phyloP scores from a whole-genome alignment of 1,140 invertebrate genomes.

The Pseudomyrmex flavicornis region DNA sequence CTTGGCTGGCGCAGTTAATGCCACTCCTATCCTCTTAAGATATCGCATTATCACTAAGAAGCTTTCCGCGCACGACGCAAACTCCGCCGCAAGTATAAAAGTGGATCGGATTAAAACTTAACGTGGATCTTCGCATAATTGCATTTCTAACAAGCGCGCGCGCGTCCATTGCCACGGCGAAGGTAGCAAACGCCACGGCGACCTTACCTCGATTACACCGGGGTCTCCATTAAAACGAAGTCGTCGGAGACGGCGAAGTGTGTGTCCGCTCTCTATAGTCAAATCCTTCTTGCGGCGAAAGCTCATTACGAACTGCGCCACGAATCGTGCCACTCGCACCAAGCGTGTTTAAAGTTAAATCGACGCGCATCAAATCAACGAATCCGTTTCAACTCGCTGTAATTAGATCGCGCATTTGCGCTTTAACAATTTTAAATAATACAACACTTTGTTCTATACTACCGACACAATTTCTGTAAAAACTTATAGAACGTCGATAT shows the following conservation, averaged over 20 bases:
- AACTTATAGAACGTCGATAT: neutral
- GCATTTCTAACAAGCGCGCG: conserved; percentile 65
- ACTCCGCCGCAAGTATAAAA: conserved; percentile 76
- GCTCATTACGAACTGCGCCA: conserved; percentile 10
- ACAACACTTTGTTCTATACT: neutral
- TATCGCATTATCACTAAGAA: conserved; percentile 80
- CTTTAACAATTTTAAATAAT: neutral
- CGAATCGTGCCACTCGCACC: neutral
- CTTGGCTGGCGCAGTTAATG: conserved; percentile 73
- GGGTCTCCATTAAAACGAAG: conserved; percentile 23
- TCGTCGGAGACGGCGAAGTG: neutral
- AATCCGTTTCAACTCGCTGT: neutral
- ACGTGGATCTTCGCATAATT: conserved; percentile 74
- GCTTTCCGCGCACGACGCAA: conserved; percentile 77
- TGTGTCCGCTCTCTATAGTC: neutral
- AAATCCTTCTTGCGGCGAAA: conserved; percentile 32
- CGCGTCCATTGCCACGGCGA: conserved; percentile 6
- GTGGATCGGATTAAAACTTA: conserved; percentile 81
- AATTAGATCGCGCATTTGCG: neutral
- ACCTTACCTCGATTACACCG: conserved; percentile 53
- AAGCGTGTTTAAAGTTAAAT: conserved; percentile 9
- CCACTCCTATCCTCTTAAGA: conserved; percentile 77
- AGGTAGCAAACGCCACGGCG: conserved; percentile 14
- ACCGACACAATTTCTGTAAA: neutral
- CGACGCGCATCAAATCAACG: neutral